Conservation (phyloP, 2,113 vertebrate species). For the Labeo rohita region DNA sequence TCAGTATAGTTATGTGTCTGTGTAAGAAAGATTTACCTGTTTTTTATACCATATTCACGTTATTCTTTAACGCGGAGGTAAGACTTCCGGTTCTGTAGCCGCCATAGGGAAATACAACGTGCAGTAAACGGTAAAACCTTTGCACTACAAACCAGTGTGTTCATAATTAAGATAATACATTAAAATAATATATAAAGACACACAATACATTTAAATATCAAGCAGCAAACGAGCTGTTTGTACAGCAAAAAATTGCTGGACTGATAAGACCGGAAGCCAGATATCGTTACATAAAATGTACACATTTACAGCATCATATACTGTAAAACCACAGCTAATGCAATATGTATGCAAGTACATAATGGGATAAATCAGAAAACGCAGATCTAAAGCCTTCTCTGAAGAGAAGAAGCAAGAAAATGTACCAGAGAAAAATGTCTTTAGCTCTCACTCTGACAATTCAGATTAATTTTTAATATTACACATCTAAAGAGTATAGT, state of each 20-base stretch:
- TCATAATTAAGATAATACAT: too few species aligned
- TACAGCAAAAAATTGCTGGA: too few species aligned
- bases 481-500: not conserved
- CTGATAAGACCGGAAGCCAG: too few species aligned
- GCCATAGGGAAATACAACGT: too few species aligned
- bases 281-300: too few species aligned
- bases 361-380: constrained; percentile 14
- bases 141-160: too few species aligned
- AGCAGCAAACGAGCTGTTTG: too few species aligned
- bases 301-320: not conserved
- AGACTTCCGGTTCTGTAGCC: too few species aligned
- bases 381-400: not conserved
- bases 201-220: too few species aligned
- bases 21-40: not conserved
- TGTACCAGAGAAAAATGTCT: not conserved
- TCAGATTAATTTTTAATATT: constrained; percentile 1
- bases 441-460: not conserved
- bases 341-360: not conserved
- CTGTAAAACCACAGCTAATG: not conserved
- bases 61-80: too few species aligned
- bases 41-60: not conserved
- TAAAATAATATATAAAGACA: too few species aligned
- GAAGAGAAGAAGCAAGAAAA: not conserved
- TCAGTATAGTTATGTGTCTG: constrained; percentile 22
- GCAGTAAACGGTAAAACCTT: too few species aligned